Evolutionary conservation across 2,888 invertebrate species (phyloP).

Genomic region (Acleris sparsana): DNA sequence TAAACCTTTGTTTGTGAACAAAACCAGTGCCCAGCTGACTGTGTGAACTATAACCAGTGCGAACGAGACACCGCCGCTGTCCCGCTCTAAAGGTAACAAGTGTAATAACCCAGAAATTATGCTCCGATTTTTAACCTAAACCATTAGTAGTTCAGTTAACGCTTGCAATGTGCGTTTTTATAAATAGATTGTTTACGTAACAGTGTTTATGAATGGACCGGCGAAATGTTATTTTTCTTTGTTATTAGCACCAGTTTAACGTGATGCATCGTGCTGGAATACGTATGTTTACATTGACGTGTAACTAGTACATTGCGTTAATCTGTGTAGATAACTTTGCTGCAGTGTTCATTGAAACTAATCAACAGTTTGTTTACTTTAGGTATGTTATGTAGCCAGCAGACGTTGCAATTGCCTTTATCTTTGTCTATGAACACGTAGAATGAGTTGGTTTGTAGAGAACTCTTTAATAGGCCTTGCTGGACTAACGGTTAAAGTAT

Average conservation of each 20-base stretch:
- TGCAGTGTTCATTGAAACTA: background rate
- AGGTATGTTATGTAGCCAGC: background rate
- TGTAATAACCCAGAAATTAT: background rate
- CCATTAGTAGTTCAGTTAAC: conserved; percentile 3
- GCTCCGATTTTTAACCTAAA: background rate
- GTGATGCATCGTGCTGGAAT: background rate
- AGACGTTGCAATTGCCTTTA: background rate
- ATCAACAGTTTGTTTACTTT: conserved; percentile 2
- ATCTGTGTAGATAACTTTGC: conserved; percentile 1
- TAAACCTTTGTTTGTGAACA: conserved; percentile 19
- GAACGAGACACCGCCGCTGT: conserved; percentile 17
- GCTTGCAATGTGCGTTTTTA: conserved; percentile 20
- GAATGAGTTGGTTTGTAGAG: background rate
- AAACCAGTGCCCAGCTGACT: conserved; percentile 40
- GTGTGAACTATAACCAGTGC: conserved; percentile 23
- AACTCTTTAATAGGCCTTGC: no score
- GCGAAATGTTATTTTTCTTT: conserved; percentile 20
- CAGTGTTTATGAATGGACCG: conserved; percentile 23
- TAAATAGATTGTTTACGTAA: conserved; percentile 17
- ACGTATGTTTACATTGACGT: conserved; percentile 21
- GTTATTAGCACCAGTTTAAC: conserved; percentile 24
- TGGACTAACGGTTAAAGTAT: no score
- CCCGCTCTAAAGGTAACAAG: conserved; percentile 25
- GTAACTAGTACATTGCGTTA: conserved; percentile 7
- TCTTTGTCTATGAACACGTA: background rate